Percentiles rank a stretch among this genome's conserved stretches.
Conservation (phyloP, 2,888 invertebrate species). For the Cerastoderma edule region DNA sequence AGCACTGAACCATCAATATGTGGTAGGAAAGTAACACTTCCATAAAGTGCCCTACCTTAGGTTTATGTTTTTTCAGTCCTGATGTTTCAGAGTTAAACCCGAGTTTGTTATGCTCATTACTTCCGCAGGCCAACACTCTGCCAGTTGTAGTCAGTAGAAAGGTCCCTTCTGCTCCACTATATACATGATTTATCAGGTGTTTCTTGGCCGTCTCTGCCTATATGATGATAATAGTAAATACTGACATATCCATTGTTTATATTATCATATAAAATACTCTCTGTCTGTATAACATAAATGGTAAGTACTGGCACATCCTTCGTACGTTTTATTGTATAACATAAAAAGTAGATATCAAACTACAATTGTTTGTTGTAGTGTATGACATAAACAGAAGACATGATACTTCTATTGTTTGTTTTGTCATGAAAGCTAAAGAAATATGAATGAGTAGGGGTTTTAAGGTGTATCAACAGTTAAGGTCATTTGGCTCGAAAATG, state of each 20-base stretch:
- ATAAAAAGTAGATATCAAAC: too few species aligned
- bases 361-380: too few species aligned
- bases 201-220: constrained; percentile 77
- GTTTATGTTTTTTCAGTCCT: constrained; percentile 77
- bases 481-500: too few species aligned
- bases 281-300: neutral
- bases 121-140: constrained; percentile 81
- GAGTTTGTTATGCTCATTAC: constrained; percentile 83
- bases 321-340: too few species aligned
- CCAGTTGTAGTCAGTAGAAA: constrained; percentile 81
- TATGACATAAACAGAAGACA: too few species aligned
- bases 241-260: neutral
- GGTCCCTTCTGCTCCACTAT: constrained; percentile 79
- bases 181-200: constrained; percentile 77
- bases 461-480: too few species aligned
- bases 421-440: too few species aligned
- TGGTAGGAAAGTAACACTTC: too few species aligned
- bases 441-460: too few species aligned
- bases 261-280: neutral
- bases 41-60: constrained; percentile 61
- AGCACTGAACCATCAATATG: too few species aligned
- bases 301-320: too few species aligned
- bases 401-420: too few species aligned
- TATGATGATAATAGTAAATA: neutral
- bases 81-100: constrained; percentile 81